Evolutionary conservation across 2,797 vertebrate species (phyloP).

Genomic region (Acipenser transmontanus): DNA sequence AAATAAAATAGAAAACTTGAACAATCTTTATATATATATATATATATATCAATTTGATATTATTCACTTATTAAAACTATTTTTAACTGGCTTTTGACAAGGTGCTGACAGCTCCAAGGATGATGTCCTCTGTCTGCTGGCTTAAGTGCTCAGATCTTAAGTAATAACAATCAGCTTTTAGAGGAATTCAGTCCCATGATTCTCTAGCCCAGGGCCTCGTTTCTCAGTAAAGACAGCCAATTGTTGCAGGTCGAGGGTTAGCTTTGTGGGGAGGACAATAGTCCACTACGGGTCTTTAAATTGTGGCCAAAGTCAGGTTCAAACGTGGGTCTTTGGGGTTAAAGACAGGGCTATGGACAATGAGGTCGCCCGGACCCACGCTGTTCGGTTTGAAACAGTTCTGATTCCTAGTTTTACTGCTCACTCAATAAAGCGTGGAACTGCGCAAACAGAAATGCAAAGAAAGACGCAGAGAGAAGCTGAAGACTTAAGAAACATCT

Average conservation of each 20-base stretch:
- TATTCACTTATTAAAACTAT: too few species aligned
- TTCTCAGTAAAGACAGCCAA: slow-evolving; percentile 1
- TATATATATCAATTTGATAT: too few species aligned
- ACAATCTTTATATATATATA: too few species aligned
- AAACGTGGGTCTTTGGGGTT: slow-evolving; percentile 11
- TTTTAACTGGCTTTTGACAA: background rate
- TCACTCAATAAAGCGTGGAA: background rate
- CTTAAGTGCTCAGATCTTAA: background rate
- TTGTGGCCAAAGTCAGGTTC: slow-evolving; percentile 18
- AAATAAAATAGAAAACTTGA: too few species aligned
- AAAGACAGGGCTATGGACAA: slow-evolving; percentile 19
- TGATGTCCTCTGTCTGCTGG: background rate
- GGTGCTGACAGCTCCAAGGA: background rate
- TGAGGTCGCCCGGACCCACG: background rate
- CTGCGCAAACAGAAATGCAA: background rate
- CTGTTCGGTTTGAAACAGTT: background rate
- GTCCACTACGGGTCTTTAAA: slow-evolving; percentile 8
- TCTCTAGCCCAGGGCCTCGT: background rate
- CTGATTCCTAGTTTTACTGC: background rate
- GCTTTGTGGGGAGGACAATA: slow-evolving; percentile 14
- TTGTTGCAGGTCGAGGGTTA: slow-evolving; percentile 1
- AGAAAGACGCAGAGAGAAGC: too few species aligned
- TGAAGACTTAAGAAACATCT: too few species aligned
- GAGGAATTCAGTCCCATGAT: background rate
- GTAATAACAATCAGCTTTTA: background rate